These are phyloP conservation scores for Anoplopoma fimbria DNA, from an alignment of 2,113 vertebrate species.

Conservation along the genomic window DNA sequence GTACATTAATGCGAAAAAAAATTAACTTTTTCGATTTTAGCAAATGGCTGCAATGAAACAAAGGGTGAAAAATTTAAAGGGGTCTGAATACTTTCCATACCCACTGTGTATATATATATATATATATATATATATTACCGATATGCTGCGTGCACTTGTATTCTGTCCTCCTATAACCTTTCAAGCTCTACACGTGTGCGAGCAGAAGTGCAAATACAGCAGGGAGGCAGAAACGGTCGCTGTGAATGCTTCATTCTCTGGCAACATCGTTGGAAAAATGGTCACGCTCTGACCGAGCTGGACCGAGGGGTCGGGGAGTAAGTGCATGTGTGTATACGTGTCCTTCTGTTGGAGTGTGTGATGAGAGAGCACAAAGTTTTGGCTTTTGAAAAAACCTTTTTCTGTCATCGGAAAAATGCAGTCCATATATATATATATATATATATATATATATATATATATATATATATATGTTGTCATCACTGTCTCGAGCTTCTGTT, in stretches of 20 bases:
- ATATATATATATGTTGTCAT: neutral
- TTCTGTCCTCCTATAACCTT: neutral
- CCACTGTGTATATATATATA: too few relatives aligned
- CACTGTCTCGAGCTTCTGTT: neutral
- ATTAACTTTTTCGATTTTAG: too few relatives aligned
- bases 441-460: neutral
- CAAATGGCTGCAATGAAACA: too few relatives aligned
- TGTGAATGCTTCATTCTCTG: constrained; percentile 25
- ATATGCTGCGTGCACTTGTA: neutral
- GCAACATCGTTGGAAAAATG: constrained; percentile 31
- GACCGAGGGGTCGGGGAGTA: neutral
- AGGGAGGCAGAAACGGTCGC: neutral
- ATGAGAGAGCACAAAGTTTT: neutral
- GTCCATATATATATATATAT: neutral
- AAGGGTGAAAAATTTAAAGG: too few relatives aligned
- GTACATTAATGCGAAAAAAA: too few relatives aligned
- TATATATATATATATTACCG: neutral
- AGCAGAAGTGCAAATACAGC: constrained; percentile 8
- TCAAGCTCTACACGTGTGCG: constrained; percentile 5
- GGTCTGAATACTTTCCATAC: too few relatives aligned
- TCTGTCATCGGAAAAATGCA: neutral
- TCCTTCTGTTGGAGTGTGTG: neutral
- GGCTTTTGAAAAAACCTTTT: constrained; percentile 19
- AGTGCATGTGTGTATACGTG: neutral
- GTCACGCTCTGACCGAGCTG: neutral